Base-by-base conservation (phyloP, 1,140 invertebrate genomes). In the Drosophila repleta region DNA sequence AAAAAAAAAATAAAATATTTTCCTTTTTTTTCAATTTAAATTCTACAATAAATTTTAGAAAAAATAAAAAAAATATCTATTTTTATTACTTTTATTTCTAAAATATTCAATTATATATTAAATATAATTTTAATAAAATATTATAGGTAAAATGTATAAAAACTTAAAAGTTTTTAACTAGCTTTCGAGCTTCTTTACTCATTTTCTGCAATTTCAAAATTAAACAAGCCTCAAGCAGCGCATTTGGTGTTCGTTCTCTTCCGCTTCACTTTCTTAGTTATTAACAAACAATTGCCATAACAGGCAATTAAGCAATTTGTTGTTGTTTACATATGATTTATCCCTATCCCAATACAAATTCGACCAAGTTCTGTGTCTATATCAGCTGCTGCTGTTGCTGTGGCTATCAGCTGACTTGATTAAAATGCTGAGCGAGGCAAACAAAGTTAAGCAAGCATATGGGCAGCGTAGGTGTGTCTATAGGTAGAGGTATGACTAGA, bases 401-500 rank as follows among this genome's bases (percentile, higher is more conserved):
- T 29, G 46, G 69, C 10, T 56, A 68, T 73, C 70, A 73, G 70
- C 64, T 73, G 64, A 61, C 69, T 72, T 41, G 53, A 72, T 67
- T 72, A 67, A 67, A 67, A n/a, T 62, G 57, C 48, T 37, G 32
- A 35, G 13, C 62, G 18, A 53, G 29, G 53, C 17, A 60, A 72
- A 45, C 63, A 52, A 20, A 62, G 57, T 49, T 62, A 53, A 69
- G 17, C 18, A 20, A 41, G 35, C 56, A 15, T 37, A 48, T 69
- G 53, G 29, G 7, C 24, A 32, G 11, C 1, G 29, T 35, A 35
- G 8, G 21, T 24, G 21, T 24, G 21, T 24, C 21, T 3, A 24
- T 24, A 24, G 4, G 0, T 35, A 35, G 32, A 35, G 7, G 8
- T 35, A 11, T 11, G 11, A 35, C 6, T 35, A 35, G 11, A 13